Base-by-base conservation (phyloP, 2,888 invertebrate genomes). In the Drosophila subsilvestris region DNA sequence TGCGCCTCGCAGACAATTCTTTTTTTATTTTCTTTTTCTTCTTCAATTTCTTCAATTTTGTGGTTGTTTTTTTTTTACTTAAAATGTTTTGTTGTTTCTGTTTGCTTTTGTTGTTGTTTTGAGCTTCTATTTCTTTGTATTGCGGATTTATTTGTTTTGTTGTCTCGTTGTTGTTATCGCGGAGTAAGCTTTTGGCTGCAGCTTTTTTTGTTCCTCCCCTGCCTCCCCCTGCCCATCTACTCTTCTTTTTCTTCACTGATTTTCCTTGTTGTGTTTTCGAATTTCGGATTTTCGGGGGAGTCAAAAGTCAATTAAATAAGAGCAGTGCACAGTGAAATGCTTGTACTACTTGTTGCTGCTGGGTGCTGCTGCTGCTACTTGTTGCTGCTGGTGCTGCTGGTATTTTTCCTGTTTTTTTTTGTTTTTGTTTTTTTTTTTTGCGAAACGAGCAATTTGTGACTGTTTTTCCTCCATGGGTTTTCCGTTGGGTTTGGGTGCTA, bases 301-400 rank as follows among this genome's bases (percentile, higher is more conserved):
- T 90, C 89, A 90, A 90, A 90, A 90, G 89, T 90, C 90, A 90
- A 90, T 90, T 90, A 90, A 90, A 90, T 90, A 90, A 90, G 90
- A 90, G 90, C 90, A 90, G 85, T 79, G 88, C 82, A 80, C 83
- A 49, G 57, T 45, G 65, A 71, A 71, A 89, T 84, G 76, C 78
- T 79, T 76, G 77, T 86, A 78, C 76, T 75, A 79, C 75, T 78
- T 80, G 71, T 69, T 79, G 75, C 74, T 69, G 63, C 37, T 37
- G 22, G 22, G 20, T 22, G 22, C 10, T 63, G 61, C 4, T 74
- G 60, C 6, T 68, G 51, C 18, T 66, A 27, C 45, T 69, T 20
- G 44, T 59, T 55, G 43, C 51, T 65, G 65, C 59, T 37, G 14
- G 48, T 27, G 47, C 75, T 72, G 63, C 45, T 67, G 67, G 47